Evolutionary conservation across 2,888 invertebrate genomes (phyloP).

Genomic region (Hyles lineata): DNA sequence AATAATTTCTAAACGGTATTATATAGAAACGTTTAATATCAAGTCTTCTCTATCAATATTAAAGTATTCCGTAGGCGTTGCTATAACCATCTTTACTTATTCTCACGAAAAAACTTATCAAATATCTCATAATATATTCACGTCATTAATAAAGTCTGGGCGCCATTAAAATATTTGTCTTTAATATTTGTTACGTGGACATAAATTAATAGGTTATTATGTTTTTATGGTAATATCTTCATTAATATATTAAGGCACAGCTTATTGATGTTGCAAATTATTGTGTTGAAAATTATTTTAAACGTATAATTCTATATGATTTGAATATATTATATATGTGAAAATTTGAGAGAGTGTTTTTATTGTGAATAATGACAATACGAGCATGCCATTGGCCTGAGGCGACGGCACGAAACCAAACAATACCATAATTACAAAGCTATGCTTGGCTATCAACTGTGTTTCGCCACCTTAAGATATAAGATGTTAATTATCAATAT

Average conservation of each 20-base stretch:
- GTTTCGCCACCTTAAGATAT: no score
- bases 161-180: slow-evolving; percentile 2
- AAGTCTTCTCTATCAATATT: neutral
- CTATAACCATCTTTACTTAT: neutral
- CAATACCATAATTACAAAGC: no score
- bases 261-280: neutral
- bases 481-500: no score
- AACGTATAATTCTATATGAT: no score
- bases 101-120: slow-evolving; percentile 8
- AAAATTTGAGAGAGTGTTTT: no score
- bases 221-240: slow-evolving; percentile 12
- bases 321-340: no score
- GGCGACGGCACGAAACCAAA: no score
- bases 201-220: slow-evolving; percentile 15
- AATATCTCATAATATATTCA: slow-evolving; percentile 6
- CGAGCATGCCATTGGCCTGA: no score
- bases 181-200: slow-evolving; percentile 16
- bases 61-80: neutral
- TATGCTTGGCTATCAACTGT: no score
- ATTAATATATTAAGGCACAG: neutral
- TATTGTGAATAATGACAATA: no score
- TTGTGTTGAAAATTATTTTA: neutral
- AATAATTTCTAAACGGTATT: neutral
- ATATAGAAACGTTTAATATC: no score
- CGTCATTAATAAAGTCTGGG: neutral